Conservation (phyloP, 2,113 vertebrate genomes). For the Odocoileus hemionus region DNA sequence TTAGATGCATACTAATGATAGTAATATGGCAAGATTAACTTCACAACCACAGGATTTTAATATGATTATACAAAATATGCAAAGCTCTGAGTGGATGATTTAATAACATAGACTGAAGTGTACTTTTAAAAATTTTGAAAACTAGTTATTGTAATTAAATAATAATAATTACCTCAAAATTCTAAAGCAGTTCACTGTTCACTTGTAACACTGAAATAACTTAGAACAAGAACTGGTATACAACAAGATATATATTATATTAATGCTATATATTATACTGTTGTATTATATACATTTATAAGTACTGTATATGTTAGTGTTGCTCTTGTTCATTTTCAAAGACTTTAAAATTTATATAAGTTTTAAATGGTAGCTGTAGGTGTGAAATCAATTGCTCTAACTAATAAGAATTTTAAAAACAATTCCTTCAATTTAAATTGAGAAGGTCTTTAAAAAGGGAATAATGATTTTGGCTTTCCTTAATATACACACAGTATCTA, state of each 20-base stretch:
- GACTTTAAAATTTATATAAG: not conserved
- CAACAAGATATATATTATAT: not conserved
- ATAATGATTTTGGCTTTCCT: not conserved
- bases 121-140: not conserved
- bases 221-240: not conserved
- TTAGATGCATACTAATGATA: not conserved
- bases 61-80: not conserved
- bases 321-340: not conserved
- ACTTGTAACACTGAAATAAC: not conserved
- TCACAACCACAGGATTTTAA: not conserved
- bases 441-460: not conserved
- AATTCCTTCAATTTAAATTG: slow-evolving; percentile 22
- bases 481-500: not conserved
- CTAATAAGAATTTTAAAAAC: not conserved
- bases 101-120: not conserved
- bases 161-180: not conserved
- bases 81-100: not conserved
- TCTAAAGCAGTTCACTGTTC: not conserved
- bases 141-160: not conserved
- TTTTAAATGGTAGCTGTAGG: not conserved
- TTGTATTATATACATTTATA: not conserved
- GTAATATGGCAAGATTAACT: not conserved
- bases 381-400: not conserved
- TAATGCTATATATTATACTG: not conserved
- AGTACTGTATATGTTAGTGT: not conserved